phyloP scores from a whole-genome alignment of 2,797 vertebrate genomes.

The Hephaestus fuliginosus region DNA sequence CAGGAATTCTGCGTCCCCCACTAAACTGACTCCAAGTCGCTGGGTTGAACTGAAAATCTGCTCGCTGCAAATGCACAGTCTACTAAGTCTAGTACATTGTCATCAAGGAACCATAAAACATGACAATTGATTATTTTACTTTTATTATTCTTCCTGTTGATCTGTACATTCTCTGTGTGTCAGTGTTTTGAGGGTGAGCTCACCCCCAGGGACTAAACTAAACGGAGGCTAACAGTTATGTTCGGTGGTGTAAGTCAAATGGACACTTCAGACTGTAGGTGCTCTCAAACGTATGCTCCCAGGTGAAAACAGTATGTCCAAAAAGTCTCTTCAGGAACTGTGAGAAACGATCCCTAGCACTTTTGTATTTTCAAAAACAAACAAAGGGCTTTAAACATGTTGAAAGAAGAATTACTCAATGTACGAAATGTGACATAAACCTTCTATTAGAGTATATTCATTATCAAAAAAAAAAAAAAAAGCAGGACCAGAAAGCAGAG shows the following conservation, averaged over 20 bases:
- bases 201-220: constrained; percentile 22
- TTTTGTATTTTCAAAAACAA: background rate
- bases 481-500: constrained; percentile 16
- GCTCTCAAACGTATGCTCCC: background rate
- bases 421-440: background rate
- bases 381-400: background rate
- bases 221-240: constrained; percentile 14
- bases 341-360: background rate
- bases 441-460: too few species aligned
- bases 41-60: constrained; percentile 21
- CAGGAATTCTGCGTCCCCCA: constrained; percentile 32
- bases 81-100: constrained; percentile 20
- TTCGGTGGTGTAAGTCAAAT: constrained; percentile 18
- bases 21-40: constrained; percentile 24
- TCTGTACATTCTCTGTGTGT: constrained; percentile 28
- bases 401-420: background rate
- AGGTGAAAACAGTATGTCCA: constrained; percentile 10
- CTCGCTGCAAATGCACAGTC: background rate
- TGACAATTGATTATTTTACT: constrained; percentile 10
- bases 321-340: background rate
- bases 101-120: constrained; percentile 15
- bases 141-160: constrained; percentile 30
- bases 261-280: background rate
- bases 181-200: constrained; percentile 20
- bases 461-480: background rate